Evolutionary conservation across 2,113 vertebrate genomes (phyloP), one percentile per base, ranked within the genome.

Genomic region (Herpetotheres cachinnans): DNA sequence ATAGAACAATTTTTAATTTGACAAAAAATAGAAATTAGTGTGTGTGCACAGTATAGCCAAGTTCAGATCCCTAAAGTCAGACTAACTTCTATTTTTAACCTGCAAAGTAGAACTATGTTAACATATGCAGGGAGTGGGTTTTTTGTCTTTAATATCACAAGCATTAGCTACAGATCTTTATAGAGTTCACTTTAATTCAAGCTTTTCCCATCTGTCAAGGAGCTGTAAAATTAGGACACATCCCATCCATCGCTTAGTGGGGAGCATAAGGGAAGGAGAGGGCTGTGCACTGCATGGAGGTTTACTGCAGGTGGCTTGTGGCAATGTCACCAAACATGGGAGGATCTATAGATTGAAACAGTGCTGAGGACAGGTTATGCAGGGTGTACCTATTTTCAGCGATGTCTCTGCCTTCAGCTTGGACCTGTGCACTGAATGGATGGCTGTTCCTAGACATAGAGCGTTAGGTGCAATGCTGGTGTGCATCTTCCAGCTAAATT

Each of bases 1-100:
- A 80, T 26, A 67, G 44, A 70, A 34, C 16, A 19, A 17, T 25
- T 72, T 87, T 88, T 88, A 93, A 94, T 95, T 81, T 93, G 47
- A 70, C 29, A 58, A 56, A 79, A 76, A 58, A 8, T 13, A 90
- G 38, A 71, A 83, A 77, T 77, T 38, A 73, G 11, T 38, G 11
- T 32, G 22, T n/a, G 27, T 58, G 63, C 56, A 40, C 47, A 63
- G 9, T 67, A 61, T 29, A 56, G 14, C 82, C 80, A 86, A 79
- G 88, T 92, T 94, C 86, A 84, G 67, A 84, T 95, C 86, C 61
- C 86, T 86, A 5, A 93, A 90, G 90, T 87, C 82, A 88, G 19
- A 22, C 16, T 69, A 55, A 77, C 44, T 82, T 82, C 84, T 94
- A 81, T 92, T 95, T 97, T 92, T 92, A 96, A 61, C 47, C 2